Percentiles rank a stretch among this genome's conserved stretches.
Conservation (phyloP, 2,888 invertebrate species). For the Ormyrus rosae region DNA sequence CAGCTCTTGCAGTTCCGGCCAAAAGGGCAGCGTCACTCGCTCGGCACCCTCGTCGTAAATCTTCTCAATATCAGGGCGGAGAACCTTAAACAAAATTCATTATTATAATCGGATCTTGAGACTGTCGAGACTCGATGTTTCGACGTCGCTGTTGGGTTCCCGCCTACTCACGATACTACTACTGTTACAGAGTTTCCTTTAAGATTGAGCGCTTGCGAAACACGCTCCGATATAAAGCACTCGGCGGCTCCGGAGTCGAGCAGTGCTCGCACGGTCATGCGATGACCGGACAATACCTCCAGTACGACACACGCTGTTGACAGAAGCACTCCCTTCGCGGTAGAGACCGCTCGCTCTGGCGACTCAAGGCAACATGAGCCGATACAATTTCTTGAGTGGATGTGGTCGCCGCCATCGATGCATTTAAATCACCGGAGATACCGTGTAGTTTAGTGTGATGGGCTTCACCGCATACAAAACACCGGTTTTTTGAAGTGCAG, state of each 20-base stretch:
- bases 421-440: background rate
- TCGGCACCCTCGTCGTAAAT: background rate
- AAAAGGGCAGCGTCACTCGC: background rate
- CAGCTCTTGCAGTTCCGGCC: background rate
- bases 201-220: background rate
- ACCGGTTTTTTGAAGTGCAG: background rate
- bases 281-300: background rate
- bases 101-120: background rate
- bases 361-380: background rate
- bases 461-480: background rate
- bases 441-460: conserved; percentile 1
- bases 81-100: background rate
- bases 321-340: background rate
- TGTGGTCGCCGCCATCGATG: background rate
- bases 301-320: background rate
- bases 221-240: background rate
- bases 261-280: background rate
- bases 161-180: background rate
- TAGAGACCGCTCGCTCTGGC: too few species aligned
- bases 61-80: background rate
- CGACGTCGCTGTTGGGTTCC: background rate
- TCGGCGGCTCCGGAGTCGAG: conserved; percentile 7
- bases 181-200: background rate
- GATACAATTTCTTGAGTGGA: background rate
- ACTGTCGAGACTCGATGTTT: background rate